Conservation (phyloP, 2,888 invertebrate species). For the Drosophila neoperkinsi region DNA sequence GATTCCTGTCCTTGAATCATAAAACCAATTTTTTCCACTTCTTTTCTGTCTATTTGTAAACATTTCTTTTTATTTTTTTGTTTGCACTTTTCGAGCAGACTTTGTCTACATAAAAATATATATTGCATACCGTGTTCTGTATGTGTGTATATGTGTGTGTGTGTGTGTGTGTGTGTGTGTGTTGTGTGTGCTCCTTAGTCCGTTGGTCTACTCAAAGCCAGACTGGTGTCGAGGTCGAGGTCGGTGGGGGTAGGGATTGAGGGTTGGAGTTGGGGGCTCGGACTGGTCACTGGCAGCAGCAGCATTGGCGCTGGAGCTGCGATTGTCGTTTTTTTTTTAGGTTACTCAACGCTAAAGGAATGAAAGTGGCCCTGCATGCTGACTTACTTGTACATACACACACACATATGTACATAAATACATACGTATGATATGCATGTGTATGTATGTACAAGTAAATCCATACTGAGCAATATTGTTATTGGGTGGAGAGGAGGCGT, state of each 20-base stretch:
- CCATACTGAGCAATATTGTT: slow-evolving; percentile 45
- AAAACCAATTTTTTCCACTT: slow-evolving; percentile 83
- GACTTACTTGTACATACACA: slow-evolving; percentile 29
- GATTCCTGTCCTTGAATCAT: slow-evolving; percentile 85
- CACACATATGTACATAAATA: slow-evolving; percentile 22
- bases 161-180: slow-evolving; percentile 71
- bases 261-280: slow-evolving; percentile 38
- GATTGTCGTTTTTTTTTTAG: slow-evolving; percentile 37
- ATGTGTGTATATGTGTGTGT: slow-evolving; percentile 66
- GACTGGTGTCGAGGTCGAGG: slow-evolving; percentile 70
- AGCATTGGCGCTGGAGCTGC: slow-evolving; percentile 22
- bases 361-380: slow-evolving; percentile 53
- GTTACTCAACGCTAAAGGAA: slow-evolving; percentile 49
- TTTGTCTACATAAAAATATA: slow-evolving; percentile 82
- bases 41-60: slow-evolving; percentile 69
- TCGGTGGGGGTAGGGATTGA: slow-evolving; percentile 26
- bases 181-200: slow-evolving; percentile 67
- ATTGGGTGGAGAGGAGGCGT: slow-evolving; percentile 54
- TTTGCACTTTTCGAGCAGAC: slow-evolving; percentile 82
- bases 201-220: slow-evolving; percentile 75
- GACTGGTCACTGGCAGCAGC: slow-evolving; percentile 47
- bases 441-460: slow-evolving; percentile 3
- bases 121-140: slow-evolving; percentile 72
- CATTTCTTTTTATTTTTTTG: slow-evolving; percentile 67
- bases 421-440: slow-evolving; percentile 16